phyloP scores from a whole-genome alignment of 2,888 invertebrate genomes.

The Dryococelus australis region DNA sequence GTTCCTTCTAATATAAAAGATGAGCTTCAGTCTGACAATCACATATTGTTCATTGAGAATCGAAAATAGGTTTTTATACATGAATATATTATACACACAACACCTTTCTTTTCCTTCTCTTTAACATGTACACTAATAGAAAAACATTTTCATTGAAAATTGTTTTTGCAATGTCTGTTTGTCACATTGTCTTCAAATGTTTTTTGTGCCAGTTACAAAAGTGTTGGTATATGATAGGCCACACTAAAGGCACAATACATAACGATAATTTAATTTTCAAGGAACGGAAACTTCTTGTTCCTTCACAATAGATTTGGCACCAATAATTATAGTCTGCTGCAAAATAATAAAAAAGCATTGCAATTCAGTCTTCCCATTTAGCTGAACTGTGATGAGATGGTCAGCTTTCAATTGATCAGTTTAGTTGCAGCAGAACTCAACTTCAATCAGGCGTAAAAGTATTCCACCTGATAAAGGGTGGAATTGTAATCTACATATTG shows the following conservation, averaged over 20 bases:
- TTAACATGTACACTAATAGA: neutral
- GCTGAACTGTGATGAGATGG: neutral
- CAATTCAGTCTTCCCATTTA: neutral
- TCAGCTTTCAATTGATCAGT: neutral
- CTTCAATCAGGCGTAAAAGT: neutral
- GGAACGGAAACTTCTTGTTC: neutral
- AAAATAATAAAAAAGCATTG: neutral
- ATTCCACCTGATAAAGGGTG: neutral
- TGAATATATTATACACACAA: neutral
- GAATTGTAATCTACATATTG: neutral
- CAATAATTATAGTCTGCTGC: neutral
- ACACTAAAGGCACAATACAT: conserved; percentile 1
- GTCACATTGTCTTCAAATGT: neutral
- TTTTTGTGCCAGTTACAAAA: neutral
- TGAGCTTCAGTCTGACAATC: conserved; percentile 9
- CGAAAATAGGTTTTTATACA: conserved; percentile 16
- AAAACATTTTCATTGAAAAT: conserved; percentile 16
- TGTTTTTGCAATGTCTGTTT: neutral
- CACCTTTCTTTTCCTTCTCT: neutral
- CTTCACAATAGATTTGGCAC: neutral
- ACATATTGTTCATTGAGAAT: conserved; percentile 11
- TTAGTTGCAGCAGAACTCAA: neutral
- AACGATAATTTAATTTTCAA: neutral
- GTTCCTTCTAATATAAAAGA: conserved; percentile 16
- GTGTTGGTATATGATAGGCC: neutral